Base-by-base conservation (phyloP, 2,113 vertebrate species). In the Rana temporaria region DNA sequence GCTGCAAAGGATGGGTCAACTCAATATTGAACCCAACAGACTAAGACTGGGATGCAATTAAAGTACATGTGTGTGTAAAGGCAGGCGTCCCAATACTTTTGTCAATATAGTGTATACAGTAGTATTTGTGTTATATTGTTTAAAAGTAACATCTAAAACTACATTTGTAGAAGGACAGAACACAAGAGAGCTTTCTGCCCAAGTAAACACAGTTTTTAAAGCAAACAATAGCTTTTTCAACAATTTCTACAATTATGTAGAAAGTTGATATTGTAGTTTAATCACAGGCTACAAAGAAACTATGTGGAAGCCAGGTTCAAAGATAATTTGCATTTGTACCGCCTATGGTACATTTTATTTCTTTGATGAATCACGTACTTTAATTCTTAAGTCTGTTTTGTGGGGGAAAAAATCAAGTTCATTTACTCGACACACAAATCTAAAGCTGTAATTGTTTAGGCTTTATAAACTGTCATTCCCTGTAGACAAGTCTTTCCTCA, bases 401-500 rank as follows among this genome's bases (percentile, higher is more conserved):
- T 38, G n/a, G 52, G 12, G 62, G 26, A 5, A 42, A 22, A 22
- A 70, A 70, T 77, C 34, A 78, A 66, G 38, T 18, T 30, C 32
- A 24, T 56, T 69, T 79, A 59, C 32, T 20, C 19, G 11, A 18
- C 52, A 57, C 55, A 79, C 77, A 79, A 79, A 79, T 79, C 78
- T 60, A 68, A 60, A 57, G 30, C 65, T 42, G 53, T 79, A 62
- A 69, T 69, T 79, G 65, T 79, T 59, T 79, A 69, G 78, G 30
- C 67, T 66, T 67, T 30, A 79, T 79, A 79, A 79, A 79, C 78
- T 69, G 64, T 79, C 66, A 70, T 79, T 79, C 77, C 64, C 77
- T 57, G 52, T 67, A 79, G 78, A 79, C 65, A 79, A 57, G 78
- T 67, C 78, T 79, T 79, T 79, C 66, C 70, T 79, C 78, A 79